Base-by-base conservation (phyloP, 2,113 vertebrate species). In the Campylorhamphus procurvoides region DNA sequence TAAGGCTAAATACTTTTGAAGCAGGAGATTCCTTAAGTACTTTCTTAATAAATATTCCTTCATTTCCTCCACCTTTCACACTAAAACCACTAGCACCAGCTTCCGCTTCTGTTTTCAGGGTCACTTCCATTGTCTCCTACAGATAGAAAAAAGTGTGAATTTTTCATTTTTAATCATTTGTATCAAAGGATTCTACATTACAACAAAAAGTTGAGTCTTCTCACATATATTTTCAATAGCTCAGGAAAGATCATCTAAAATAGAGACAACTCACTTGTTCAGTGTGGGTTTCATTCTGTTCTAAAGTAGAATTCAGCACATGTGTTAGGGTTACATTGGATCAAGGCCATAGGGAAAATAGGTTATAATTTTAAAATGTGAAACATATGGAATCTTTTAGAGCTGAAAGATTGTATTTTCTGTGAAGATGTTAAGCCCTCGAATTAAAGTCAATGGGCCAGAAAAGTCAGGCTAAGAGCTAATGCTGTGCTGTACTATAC, bases 21-120 rank as follows among this genome's bases (percentile, higher is more conserved):
- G 99, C 99, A 14, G 99, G 96, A 37, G 99, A 99, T 73, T 98
- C 99, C 90, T 98, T 98, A 44, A 99, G 97, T 52, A 99, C 99
- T 89, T 99, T 98, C 89, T 98, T 99, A 58, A 99, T 98, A 88
- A 99, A 99, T 94, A 99, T 98, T 8, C 99, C 99, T 22, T 98
- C 98, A 86, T 97, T 97, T 50, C 99, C 98, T 27, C 99, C 99
- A n/a, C 99, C 99, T 4, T 95, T 96, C 83, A 99, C 98, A 33
- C 98, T 97, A 47, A 99, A 98, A 89, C 99, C 99, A 42, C 99
- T 99, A 81, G 98, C 98, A 90, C 98, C 98, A 22, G 98, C 98
- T 89, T 99, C 98, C 63, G 94, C 98, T 87, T 98, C 98, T 3
- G 99, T 99, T 96, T 98, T 98, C 95, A 99, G 96, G 1, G 98